phyloP scores from a whole-genome alignment of 1,140 invertebrate genomes.

The Lethrus apterus region DNA sequence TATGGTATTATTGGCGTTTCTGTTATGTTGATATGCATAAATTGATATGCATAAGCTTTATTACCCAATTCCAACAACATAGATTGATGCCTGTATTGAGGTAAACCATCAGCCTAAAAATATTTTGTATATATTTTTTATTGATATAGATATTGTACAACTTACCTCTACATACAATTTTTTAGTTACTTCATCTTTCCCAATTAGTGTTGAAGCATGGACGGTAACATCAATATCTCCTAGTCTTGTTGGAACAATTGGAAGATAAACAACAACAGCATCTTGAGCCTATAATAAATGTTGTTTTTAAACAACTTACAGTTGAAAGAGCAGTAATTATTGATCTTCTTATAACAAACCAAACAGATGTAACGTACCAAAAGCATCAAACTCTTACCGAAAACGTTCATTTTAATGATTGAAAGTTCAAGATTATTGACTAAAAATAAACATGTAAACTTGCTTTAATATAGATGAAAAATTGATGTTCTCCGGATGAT shows the following conservation, averaged over 20 bases:
- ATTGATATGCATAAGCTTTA: slow-evolving; percentile 85
- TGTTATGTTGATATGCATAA: slow-evolving; percentile 91
- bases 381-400: too few species aligned
- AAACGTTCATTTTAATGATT: too few species aligned
- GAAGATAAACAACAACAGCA: slow-evolving; percentile 75
- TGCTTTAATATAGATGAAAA: slow-evolving; percentile 74
- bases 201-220: slow-evolving; percentile 78
- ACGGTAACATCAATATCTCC: slow-evolving; percentile 76
- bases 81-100: slow-evolving; percentile 86
- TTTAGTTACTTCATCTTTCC: slow-evolving; percentile 66
- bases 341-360: too few species aligned
- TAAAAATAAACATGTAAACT: slow-evolving; percentile 8
- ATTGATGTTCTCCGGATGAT: slow-evolving; percentile 86
- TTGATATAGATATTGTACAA: not conserved
- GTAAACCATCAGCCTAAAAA: slow-evolving; percentile 76
- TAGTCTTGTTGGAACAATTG: slow-evolving; percentile 76
- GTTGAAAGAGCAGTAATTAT: too few species aligned
- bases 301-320: too few species aligned
- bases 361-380: too few species aligned
- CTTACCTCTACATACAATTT: slow-evolving; percentile 67
- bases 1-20: slow-evolving; percentile 87
- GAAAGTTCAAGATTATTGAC: too few species aligned
- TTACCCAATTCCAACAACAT: slow-evolving; percentile 87
- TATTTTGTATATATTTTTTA: not conserved
- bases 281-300: slow-evolving; percentile 71